Evolutionary conservation across 1,140 invertebrate genomes (phyloP).

Genomic region (Formica exsecta): DNA sequence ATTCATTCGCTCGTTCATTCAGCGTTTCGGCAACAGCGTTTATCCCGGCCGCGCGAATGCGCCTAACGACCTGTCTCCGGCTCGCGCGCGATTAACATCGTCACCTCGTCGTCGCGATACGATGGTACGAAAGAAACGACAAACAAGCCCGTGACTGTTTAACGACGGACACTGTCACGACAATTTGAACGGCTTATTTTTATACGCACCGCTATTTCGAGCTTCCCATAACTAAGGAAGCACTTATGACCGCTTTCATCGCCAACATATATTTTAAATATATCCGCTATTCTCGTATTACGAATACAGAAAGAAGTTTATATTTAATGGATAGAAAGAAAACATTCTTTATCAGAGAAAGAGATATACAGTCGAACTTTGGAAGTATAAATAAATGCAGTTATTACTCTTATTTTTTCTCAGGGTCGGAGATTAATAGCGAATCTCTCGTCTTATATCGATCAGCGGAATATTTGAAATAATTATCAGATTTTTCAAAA

Average conservation of each 20-base stretch:
- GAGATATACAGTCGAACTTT: not conserved
- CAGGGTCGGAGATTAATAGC: not conserved
- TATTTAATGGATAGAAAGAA: not conserved
- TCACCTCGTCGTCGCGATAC: slow-evolving; percentile 18
- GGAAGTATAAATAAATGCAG: not conserved
- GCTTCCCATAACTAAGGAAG: slow-evolving; percentile 48
- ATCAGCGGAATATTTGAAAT: not conserved
- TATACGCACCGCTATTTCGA: slow-evolving; percentile 44
- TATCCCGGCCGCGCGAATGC: slow-evolving; percentile 41
- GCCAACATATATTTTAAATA: not conserved
- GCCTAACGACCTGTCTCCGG: slow-evolving; percentile 62
- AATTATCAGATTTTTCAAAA: not conserved
- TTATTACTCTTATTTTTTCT: not conserved
- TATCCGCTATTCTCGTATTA: slow-evolving; percentile 1
- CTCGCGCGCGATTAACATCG: slow-evolving; percentile 58
- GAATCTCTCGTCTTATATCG: not conserved
- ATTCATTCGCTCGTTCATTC: slow-evolving; percentile 59
- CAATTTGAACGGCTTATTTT: slow-evolving; percentile 68
- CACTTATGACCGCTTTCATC: slow-evolving; percentile 19
- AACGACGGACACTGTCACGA: slow-evolving; percentile 51
- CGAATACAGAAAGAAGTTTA: not conserved
- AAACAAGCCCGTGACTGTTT: slow-evolving; percentile 42
- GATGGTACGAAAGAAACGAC: slow-evolving; percentile 20
- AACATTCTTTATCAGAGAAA: not conserved
- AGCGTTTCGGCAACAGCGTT: slow-evolving; percentile 53